phyloP scores from a whole-genome alignment of 2,888 invertebrate genomes.

The Drepanosiphum platanoidis region DNA sequence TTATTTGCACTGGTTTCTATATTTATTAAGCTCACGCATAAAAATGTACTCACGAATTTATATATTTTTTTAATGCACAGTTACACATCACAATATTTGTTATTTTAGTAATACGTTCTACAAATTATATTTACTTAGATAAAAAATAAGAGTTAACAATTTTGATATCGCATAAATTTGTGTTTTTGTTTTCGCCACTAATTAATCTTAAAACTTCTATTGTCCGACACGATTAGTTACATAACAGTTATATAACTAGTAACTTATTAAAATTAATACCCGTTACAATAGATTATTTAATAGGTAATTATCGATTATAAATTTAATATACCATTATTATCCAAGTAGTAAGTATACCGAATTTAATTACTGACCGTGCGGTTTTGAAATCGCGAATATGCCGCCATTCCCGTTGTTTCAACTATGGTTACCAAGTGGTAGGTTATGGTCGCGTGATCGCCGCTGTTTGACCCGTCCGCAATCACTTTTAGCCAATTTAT shows the following conservation, averaged over 20 bases:
- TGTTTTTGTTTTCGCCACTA: background rate
- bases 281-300: too few species aligned
- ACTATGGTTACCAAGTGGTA: background rate
- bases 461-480: background rate
- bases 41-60: conserved; percentile 1
- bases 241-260: too few species aligned
- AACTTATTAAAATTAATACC: too few species aligned
- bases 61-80: conserved; percentile 19
- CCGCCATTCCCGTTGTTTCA: background rate
- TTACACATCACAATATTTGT: background rate
- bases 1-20: background rate
- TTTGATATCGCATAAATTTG: background rate
- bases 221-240: too few species aligned
- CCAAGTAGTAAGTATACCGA: too few species aligned
- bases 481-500: background rate
- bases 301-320: too few species aligned
- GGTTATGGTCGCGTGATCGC: background rate
- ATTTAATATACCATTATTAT: too few species aligned
- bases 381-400: background rate
- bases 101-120: background rate
- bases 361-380: background rate
- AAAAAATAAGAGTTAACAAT: background rate
- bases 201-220: too few species aligned
- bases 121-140: background rate
- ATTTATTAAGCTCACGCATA: conserved; percentile 14